Evolutionary conservation across 2,113 vertebrate species (phyloP).

Genomic region (Oreochromis niloticus): DNA sequence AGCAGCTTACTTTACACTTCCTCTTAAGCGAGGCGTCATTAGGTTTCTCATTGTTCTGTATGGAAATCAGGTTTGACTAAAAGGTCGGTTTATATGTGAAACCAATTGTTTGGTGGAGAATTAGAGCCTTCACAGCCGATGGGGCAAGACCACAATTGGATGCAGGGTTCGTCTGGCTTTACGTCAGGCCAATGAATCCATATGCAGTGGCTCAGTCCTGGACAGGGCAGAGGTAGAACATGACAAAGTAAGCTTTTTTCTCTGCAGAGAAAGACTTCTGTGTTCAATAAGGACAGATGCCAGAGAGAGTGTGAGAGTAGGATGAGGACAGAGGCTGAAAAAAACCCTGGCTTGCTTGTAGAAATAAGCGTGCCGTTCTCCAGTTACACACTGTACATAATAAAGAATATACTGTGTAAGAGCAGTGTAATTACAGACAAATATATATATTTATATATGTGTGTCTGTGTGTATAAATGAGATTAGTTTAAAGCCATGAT

Average conservation of each 20-base stretch:
- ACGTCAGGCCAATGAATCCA: conserved; percentile 29
- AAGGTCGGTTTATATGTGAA: not conserved
- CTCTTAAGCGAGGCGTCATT: not conserved
- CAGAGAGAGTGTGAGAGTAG: conserved; percentile 34
- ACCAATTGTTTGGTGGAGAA: not conserved
- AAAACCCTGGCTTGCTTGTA: conserved; percentile 4
- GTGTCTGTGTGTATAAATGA: not conserved
- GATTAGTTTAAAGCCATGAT: not conserved
- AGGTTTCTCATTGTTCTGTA: not conserved
- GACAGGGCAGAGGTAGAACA: conserved; percentile 54
- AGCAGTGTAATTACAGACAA: not conserved
- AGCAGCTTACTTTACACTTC: not conserved
- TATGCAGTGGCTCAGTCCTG: conserved; percentile 31
- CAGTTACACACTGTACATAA: not conserved
- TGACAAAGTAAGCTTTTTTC: conserved; percentile 53
- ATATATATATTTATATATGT: not conserved
- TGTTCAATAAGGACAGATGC: conserved; percentile 51
- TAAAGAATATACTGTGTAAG: not conserved
- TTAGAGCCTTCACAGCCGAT: not conserved
- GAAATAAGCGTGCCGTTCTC: conserved; percentile 14
- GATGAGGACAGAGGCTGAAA: conserved; percentile 18
- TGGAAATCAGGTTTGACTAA: conserved; percentile 36
- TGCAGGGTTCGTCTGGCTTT: not conserved
- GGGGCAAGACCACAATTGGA: conserved; percentile 5
- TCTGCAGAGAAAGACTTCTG: conserved; percentile 54